These are phyloP conservation scores for Aethina tumida DNA, from an alignment of 1,140 invertebrate species.

Conservation along the genomic window DNA sequence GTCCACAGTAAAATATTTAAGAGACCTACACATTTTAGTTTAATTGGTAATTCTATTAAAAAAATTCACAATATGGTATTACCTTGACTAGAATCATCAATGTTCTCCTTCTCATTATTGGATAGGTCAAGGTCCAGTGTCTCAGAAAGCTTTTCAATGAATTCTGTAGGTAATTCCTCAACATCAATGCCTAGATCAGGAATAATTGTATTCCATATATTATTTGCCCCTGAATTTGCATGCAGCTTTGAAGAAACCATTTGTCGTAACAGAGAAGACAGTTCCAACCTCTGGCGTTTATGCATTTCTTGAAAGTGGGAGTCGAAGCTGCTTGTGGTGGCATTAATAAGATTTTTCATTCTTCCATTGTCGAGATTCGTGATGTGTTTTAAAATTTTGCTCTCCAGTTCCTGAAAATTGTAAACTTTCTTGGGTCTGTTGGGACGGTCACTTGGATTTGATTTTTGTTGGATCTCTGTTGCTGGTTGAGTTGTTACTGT, in stretches of 20 bases:
- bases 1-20: background rate
- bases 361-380: conserved; percentile 25
- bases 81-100: conserved; percentile 2
- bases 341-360: conserved; percentile 27
- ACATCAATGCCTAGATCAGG: conserved; percentile 30
- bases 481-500: background rate
- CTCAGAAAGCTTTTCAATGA: conserved; percentile 25
- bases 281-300: conserved; percentile 26
- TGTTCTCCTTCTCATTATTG: conserved; percentile 6
- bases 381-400: conserved; percentile 29
- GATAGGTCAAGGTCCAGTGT: conserved; percentile 20
- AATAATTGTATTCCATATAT: conserved; percentile 27
- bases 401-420: conserved; percentile 22
- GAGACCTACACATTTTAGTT: background rate
- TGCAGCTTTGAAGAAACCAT: conserved; percentile 16
- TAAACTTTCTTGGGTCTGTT: conserved; percentile 6
- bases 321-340: conserved; percentile 22
- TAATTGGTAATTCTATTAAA: no score
- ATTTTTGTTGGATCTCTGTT: conserved; percentile 2
- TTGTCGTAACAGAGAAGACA: conserved; percentile 25
- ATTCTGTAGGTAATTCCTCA: conserved; percentile 25
- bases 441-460: conserved; percentile 5
- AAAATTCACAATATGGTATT: no score
- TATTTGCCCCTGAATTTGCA: conserved; percentile 11
- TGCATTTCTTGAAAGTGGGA: conserved; percentile 25